These are phyloP conservation scores for Gnathonemus longibarbis DNA, from an alignment of 2,113 vertebrate species.

Conservation along the genomic window DNA sequence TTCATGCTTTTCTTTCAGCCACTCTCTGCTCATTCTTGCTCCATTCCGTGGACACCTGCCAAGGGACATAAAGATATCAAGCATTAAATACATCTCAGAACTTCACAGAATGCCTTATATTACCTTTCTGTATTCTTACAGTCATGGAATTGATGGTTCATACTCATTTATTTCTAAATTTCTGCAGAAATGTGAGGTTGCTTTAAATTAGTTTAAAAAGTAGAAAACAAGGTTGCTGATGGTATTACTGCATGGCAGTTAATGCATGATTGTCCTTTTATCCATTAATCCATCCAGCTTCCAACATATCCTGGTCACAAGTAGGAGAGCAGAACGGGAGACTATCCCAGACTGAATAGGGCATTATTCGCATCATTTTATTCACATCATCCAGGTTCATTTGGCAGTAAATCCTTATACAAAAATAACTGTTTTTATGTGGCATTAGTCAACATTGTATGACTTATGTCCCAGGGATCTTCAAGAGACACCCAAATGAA, in stretches of 20 bases:
- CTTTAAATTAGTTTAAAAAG: background rate
- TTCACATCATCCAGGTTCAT: background rate
- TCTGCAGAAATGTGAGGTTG: background rate
- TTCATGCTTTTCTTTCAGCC: slow-evolving; percentile 99
- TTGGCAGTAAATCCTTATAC: background rate
- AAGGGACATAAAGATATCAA: slow-evolving; percentile 27
- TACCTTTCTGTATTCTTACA: background rate
- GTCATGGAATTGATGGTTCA: background rate
- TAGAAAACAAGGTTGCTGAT: background rate
- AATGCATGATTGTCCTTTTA: background rate
- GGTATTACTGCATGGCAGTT: background rate
- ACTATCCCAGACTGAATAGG: background rate
- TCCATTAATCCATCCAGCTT: background rate
- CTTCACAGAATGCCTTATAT: background rate
- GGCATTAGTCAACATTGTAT: background rate
- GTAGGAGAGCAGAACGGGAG: background rate
- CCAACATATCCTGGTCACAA: background rate
- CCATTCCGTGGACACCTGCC: slow-evolving; percentile 98
- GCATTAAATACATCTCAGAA: background rate
- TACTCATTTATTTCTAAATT: background rate
- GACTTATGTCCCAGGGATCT: background rate
- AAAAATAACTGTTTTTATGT: background rate
- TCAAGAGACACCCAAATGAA: background rate
- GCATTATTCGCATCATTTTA: background rate
- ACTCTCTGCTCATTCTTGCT: slow-evolving; percentile 99